These are phyloP conservation scores for Microcebus tavaratra DNA, from an alignment of 2,113 vertebrate species.

Conservation along the genomic window DNA sequence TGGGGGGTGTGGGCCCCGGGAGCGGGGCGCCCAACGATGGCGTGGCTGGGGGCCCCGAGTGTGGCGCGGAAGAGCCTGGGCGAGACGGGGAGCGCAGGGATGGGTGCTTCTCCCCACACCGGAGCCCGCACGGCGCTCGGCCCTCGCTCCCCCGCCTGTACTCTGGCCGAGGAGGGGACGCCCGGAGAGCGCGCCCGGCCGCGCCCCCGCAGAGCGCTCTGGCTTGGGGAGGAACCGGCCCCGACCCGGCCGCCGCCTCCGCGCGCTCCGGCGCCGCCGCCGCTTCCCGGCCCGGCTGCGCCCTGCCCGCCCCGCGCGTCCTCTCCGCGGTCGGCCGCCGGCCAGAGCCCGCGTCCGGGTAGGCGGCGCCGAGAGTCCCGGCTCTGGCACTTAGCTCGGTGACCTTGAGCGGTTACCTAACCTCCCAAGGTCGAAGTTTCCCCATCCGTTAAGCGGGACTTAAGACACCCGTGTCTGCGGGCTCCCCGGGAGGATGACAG, in stretches of 20 bases:
- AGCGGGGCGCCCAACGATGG: not conserved
- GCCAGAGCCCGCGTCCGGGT: accelerated
- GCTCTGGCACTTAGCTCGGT: not conserved
- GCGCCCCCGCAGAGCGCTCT: not conserved
- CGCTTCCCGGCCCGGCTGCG: not conserved
- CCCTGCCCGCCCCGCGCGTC: not conserved
- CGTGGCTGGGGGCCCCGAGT: not conserved
- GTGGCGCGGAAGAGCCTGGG: not conserved
- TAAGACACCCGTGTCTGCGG: not conserved
- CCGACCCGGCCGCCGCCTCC: not conserved
- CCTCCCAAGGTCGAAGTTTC: not conserved
- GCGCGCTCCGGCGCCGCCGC: not conserved
- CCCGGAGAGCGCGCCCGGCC: not conserved
- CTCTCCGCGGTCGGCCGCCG: not conserved
- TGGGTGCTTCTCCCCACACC: not conserved
- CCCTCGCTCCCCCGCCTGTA: not conserved
- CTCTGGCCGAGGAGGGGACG: not conserved
- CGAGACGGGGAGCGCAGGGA: accelerated
- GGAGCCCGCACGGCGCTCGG: too few species aligned
- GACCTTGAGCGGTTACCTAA: not conserved
- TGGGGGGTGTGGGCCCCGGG: too few species aligned
- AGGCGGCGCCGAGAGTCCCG: not conserved
- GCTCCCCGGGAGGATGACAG: not conserved
- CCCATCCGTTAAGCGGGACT: not conserved
- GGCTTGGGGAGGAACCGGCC: not conserved